phyloP scores from a whole-genome alignment of 2,797 vertebrate species.

The Siniperca obscura region DNA sequence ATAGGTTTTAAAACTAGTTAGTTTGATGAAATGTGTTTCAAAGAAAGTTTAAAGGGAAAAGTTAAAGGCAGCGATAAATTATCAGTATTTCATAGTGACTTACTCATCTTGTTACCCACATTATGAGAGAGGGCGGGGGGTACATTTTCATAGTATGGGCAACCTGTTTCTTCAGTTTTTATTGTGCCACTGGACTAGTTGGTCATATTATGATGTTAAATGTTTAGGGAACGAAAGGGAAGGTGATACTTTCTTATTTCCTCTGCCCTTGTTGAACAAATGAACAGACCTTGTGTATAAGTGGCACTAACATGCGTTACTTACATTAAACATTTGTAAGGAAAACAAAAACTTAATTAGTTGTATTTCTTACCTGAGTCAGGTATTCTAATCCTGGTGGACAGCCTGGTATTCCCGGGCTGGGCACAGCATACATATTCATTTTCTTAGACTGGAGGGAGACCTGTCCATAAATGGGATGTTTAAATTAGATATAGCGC shows the following conservation, averaged over 20 bases:
- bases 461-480: constrained; percentile 62
- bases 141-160: not conserved
- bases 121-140: too few relatives aligned
- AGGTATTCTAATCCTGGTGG: constrained; percentile 94
- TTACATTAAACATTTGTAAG: not conserved
- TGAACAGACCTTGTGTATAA: not conserved
- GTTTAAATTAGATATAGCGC: constrained; percentile 58
- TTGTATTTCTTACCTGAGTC: constrained; percentile 85
- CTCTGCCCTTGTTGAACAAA: not conserved
- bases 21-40: too few relatives aligned
- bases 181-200: not conserved
- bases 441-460: constrained; percentile 53
- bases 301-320: not conserved
- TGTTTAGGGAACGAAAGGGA: not conserved
- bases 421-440: constrained; percentile 86
- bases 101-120: too few relatives aligned
- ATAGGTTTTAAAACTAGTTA: not conserved
- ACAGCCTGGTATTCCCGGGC: constrained; percentile 84
- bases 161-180: not conserved
- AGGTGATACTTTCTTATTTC: not conserved
- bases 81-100: too few relatives aligned
- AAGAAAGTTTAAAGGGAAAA: too few relatives aligned
- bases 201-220: not conserved
- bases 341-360: too few relatives aligned
- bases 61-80: too few relatives aligned